Conservation (phyloP, 2,888 invertebrate species). For the Leptopilina myrica region DNA sequence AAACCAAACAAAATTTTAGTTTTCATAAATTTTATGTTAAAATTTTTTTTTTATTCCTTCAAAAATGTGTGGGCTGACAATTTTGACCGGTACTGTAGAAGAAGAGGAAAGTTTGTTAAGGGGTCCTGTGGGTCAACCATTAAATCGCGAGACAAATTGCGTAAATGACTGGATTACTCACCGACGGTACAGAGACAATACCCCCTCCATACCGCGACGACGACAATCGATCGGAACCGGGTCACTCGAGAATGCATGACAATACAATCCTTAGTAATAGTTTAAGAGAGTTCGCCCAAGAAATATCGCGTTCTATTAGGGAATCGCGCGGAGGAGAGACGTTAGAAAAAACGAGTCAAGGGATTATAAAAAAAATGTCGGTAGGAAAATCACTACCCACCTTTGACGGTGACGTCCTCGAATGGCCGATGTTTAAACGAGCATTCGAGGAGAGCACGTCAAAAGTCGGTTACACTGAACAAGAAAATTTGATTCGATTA, state of each 20-base stretch:
- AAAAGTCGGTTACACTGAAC: slow-evolving; percentile 39
- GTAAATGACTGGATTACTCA: background rate
- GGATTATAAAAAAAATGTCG: background rate
- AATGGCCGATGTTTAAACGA: slow-evolving; percentile 41
- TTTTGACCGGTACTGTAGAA: no score
- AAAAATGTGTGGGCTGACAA: no score
- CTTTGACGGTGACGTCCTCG: slow-evolving; percentile 37
- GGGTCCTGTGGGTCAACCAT: background rate
- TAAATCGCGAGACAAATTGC: background rate
- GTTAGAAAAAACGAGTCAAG: background rate
- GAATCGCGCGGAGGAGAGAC: background rate
- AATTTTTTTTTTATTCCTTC: no score
- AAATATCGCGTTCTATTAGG: background rate
- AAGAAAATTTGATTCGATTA: slow-evolving; percentile 42
- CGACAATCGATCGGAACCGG: background rate
- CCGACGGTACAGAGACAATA: background rate
- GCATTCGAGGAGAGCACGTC: slow-evolving; percentile 40
- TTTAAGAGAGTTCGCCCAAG: background rate
- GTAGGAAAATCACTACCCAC: background rate
- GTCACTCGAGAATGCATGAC: background rate
- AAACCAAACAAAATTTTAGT: no score
- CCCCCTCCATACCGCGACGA: background rate
- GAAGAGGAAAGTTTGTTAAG: background rate
- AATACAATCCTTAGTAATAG: background rate
- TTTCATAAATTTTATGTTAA: no score